Percentiles rank a stretch among this genome's conserved stretches.
These are phyloP conservation scores for Callipepla squamata DNA, from an alignment of 2,113 vertebrate species.

Conservation along the genomic window DNA sequence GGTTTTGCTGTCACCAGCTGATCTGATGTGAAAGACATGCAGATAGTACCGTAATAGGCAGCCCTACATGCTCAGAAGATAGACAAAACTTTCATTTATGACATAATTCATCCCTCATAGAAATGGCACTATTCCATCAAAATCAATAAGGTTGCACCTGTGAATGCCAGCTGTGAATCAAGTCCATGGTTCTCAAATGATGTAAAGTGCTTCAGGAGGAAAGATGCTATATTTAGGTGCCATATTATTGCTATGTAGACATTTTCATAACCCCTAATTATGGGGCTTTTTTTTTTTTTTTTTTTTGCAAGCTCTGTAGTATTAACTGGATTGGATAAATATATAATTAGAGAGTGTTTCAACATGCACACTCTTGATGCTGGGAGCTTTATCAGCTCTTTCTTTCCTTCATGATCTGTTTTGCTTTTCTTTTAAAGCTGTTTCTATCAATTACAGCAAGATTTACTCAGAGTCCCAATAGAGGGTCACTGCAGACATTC, in stretches of 20 bases:
- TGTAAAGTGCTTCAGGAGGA: slow-evolving; percentile 71
- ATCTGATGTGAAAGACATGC: not conserved
- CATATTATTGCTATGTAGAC: slow-evolving; percentile 73
- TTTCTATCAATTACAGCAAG: slow-evolving; percentile 67
- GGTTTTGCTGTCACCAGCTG: not conserved
- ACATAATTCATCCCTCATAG: slow-evolving; percentile 21
- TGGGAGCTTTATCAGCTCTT: slow-evolving; percentile 74
- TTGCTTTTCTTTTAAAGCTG: slow-evolving; percentile 69
- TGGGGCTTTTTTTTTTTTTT: slow-evolving; percentile 70
- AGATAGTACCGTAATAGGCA: not conserved
- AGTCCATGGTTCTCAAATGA: slow-evolving; percentile 60
- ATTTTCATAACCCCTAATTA: slow-evolving; percentile 77
- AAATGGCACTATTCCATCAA: slow-evolving; percentile 33
- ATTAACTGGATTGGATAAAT: slow-evolving; percentile 76
- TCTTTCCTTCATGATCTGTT: slow-evolving; percentile 72
- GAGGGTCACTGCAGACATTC: slow-evolving; percentile 37
- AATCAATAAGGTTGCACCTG: slow-evolving; percentile 68
- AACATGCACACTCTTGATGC: slow-evolving; percentile 75
- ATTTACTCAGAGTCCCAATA: slow-evolving; percentile 56
- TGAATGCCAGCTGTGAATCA: slow-evolving; percentile 66
- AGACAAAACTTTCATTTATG: slow-evolving; percentile 13
- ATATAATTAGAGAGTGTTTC: slow-evolving; percentile 77
- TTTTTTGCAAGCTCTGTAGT: slow-evolving; percentile 74
- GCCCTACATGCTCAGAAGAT: not conserved
- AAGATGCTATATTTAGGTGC: slow-evolving; percentile 74